Conservation (phyloP, 2,113 vertebrate species). For the Rissa tridactyla region DNA sequence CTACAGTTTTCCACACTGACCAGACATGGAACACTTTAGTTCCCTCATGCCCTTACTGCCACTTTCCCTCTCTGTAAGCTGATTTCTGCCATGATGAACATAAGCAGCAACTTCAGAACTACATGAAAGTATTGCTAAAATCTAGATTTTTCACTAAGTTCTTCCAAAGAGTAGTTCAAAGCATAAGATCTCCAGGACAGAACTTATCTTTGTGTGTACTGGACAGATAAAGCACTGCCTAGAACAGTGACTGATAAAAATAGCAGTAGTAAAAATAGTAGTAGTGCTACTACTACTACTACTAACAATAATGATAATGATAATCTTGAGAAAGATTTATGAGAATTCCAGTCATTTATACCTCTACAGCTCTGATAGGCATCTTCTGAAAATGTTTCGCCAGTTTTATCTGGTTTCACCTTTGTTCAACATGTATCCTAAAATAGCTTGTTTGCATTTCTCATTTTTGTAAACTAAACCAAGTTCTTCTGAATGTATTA, state of each 20-base stretch:
- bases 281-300: no score
- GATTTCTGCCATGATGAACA: background rate
- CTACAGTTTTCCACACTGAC: background rate
- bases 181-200: background rate
- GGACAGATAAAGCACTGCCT: background rate
- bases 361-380: background rate
- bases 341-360: background rate
- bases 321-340: background rate
- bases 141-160: background rate
- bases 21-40: background rate
- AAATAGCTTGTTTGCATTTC: background rate
- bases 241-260: background rate
- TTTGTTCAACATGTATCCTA: background rate
- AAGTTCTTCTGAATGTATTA: background rate
- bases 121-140: background rate
- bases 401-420: background rate
- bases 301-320: background rate
- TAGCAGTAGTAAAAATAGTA: background rate
- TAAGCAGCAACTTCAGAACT: background rate
- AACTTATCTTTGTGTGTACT: background rate
- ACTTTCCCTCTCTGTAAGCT: background rate
- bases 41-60: background rate
- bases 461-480: background rate
- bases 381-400: background rate
- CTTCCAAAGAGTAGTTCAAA: background rate